Percentiles rank a stretch among this genome's conserved stretches.
Conservation (phyloP, 1,140 invertebrate genomes). For the Solenopsis fugax region DNA sequence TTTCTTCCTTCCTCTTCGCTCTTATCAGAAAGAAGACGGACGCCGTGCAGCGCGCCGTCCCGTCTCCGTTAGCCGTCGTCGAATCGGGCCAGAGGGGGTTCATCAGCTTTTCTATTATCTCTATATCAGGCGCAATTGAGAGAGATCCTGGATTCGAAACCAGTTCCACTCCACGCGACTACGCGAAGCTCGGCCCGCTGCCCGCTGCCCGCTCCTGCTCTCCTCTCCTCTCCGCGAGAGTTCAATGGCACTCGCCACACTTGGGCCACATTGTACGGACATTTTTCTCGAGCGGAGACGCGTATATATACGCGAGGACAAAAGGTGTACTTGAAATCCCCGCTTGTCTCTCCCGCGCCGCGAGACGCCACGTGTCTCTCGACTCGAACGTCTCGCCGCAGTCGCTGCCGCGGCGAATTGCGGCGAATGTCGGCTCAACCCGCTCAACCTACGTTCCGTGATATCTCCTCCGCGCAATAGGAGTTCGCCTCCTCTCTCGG, state of each 20-base stretch:
- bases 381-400: too few species aligned
- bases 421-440: slow-evolving; percentile 4
- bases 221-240: slow-evolving; percentile 9
- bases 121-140: slow-evolving; percentile 62
- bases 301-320: slow-evolving; percentile 64
- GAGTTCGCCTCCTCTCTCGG: background rate
- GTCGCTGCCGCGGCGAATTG: too few species aligned
- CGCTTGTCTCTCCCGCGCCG: slow-evolving; percentile 4
- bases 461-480: slow-evolving; percentile 17
- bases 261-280: slow-evolving; percentile 71
- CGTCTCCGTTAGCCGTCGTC: background rate
- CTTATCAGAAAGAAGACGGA: background rate
- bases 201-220: background rate
- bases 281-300: slow-evolving; percentile 64
- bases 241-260: slow-evolving; percentile 74
- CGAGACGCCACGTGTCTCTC: slow-evolving; percentile 24
- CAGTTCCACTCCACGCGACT: slow-evolving; percentile 66
- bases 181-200: background rate
- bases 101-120: slow-evolving; percentile 73
- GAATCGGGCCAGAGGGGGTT: background rate
- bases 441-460: slow-evolving; percentile 37
- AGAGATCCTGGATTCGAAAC: slow-evolving; percentile 74
- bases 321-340: slow-evolving; percentile 68
- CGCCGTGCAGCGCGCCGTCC: background rate
- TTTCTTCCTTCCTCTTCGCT: background rate